phyloP scores from a whole-genome alignment of 2,797 vertebrate genomes.

The Alfaro cultratus region DNA sequence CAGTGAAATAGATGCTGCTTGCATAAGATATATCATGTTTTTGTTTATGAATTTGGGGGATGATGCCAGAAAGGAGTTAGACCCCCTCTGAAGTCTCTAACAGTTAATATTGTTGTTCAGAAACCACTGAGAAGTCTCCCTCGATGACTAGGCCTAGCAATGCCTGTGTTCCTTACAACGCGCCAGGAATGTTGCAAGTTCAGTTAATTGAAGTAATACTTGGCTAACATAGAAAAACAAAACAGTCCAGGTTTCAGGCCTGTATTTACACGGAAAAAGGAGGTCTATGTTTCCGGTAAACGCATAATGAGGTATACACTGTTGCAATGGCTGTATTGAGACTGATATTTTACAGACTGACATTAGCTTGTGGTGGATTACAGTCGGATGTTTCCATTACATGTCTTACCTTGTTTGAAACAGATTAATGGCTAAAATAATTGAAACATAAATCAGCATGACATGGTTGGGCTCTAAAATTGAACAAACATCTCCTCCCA shows the following conservation, averaged over 20 bases:
- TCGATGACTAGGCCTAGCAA: neutral
- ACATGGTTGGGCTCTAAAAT: neutral
- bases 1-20: neutral
- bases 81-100: neutral
- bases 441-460: neutral
- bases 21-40: neutral
- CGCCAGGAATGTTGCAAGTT: conserved; percentile 2
- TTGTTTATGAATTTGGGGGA: neutral
- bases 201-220: conserved; percentile 8
- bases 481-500: neutral
- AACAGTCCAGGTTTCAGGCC: neutral
- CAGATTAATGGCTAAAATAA: neutral
- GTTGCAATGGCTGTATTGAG: neutral
- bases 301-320: neutral
- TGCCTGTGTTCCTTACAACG: neutral
- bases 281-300: conserved; percentile 1
- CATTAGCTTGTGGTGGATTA: neutral
- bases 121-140: neutral
- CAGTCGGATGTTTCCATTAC: neutral
- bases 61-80: neutral
- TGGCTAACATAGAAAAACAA: neutral
- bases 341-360: neutral
- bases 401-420: neutral
- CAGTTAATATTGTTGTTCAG: neutral
- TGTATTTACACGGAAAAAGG: conserved; percentile 1